A percentile compares a stretch with the other conserved stretches of the same genome.
Evolutionary conservation across 2,113 vertebrate genomes (phyloP).

Genomic region (Ariopsis seemanni): DNA sequence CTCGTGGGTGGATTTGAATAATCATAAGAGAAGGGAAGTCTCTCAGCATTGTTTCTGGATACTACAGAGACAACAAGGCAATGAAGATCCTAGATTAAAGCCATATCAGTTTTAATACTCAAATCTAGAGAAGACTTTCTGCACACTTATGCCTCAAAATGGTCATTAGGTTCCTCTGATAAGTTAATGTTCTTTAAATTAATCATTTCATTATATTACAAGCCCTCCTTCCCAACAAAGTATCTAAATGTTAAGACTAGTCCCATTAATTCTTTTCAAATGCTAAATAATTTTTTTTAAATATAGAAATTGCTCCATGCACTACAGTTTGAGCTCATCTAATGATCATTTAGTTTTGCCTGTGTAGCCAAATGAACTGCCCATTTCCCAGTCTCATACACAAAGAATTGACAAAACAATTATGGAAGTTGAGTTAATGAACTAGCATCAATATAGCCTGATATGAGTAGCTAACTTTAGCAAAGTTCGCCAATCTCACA

Average conservation of each 20-base stretch:
- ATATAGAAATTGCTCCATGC: neutral
- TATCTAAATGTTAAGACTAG: neutral
- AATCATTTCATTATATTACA: neutral
- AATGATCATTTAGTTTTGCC: neutral
- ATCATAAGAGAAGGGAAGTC: conserved; percentile 90
- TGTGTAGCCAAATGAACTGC: neutral
- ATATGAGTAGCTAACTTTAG: too few species aligned
- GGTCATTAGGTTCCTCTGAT: neutral
- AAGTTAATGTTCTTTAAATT: neutral
- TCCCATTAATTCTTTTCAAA: neutral
- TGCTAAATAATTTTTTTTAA: neutral
- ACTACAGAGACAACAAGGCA: conserved; percentile 50
- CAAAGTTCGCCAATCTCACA: neutral
- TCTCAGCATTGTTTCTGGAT: conserved; percentile 76
- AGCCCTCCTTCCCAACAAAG: neutral
- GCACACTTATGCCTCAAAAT: neutral
- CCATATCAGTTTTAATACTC: neutral
- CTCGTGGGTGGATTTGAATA: conserved; percentile 87
- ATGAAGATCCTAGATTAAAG: neutral
- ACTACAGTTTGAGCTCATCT: neutral
- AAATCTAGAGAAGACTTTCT: neutral
- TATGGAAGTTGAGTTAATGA: neutral
- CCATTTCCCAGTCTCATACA: neutral
- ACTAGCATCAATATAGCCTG: neutral
- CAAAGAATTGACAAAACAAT: neutral